These are phyloP conservation scores for Macrophya annulata DNA, from an alignment of 2,888 invertebrate species.

Conservation along the genomic window DNA sequence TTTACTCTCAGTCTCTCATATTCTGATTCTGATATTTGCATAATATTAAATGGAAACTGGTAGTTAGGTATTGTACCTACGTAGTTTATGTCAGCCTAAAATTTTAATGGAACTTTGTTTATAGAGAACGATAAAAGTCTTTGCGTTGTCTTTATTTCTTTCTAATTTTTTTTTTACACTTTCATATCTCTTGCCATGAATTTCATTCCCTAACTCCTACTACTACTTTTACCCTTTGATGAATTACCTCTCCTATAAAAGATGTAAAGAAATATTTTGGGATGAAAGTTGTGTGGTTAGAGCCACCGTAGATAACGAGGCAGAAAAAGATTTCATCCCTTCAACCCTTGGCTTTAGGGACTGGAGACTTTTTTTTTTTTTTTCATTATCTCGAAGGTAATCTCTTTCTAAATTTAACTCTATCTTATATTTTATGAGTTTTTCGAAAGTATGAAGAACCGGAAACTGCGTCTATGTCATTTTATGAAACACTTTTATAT, in stretches of 20 bases:
- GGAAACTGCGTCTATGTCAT: neutral
- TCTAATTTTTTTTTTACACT: neutral
- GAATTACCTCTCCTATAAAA: neutral
- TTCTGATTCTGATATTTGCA: constrained; percentile 18
- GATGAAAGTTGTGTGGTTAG: constrained; percentile 6
- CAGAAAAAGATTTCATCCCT: neutral
- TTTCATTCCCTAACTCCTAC: neutral
- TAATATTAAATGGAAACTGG: constrained; percentile 10
- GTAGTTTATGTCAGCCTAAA: neutral
- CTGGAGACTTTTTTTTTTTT: constrained; percentile 19
- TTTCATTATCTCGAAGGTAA: constrained; percentile 27
- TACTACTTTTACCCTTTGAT: neutral
- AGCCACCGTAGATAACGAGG: constrained; percentile 17
- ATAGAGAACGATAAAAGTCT: neutral
- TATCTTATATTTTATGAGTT: constrained; percentile 14
- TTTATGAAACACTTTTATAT: neutral
- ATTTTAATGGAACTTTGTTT: neutral
- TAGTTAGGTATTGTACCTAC: neutral
- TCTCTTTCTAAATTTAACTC: constrained; percentile 17
- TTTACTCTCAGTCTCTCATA: neutral
- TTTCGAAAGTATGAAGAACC: neutral
- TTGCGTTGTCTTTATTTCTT: neutral
- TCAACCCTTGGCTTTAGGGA: constrained; percentile 31
- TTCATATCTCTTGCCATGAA: neutral
- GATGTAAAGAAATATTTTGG: neutral